Evolutionary conservation across 2,888 invertebrate genomes (phyloP).

Genomic region (Pteria penguin): DNA sequence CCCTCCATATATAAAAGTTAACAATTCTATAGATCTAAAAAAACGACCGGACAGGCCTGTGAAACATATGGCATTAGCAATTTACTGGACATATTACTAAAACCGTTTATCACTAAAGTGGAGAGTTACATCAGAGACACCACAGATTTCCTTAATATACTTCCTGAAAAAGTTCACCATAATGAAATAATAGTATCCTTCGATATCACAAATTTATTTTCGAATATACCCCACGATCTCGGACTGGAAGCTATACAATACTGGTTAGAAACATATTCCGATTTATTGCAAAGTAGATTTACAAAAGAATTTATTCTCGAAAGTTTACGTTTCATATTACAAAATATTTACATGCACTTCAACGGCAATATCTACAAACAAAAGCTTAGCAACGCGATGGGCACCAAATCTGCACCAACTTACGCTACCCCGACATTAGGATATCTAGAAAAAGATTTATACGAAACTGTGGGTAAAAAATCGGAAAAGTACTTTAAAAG

Average conservation of each 20-base stretch:
- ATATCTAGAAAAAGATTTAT: constrained; percentile 22
- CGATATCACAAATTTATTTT: constrained; percentile 31
- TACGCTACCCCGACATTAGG: constrained; percentile 38
- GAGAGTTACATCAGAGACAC: constrained; percentile 24
- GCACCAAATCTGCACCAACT: constrained; percentile 36
- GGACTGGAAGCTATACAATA: constrained; percentile 26
- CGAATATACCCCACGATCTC: constrained; percentile 33
- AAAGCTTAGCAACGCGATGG: constrained; percentile 43
- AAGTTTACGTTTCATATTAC: constrained; percentile 26
- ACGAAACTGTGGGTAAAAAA: background rate
- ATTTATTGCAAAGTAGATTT: background rate
- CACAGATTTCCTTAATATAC: constrained; percentile 25
- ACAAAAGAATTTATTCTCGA: constrained; percentile 28
- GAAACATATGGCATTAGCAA: background rate
- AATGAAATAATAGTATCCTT: constrained; percentile 17
- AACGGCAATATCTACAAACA: constrained; percentile 28
- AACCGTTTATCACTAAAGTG: background rate
- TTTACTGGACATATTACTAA: background rate
- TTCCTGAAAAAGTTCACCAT: background rate
- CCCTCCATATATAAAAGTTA: no score
- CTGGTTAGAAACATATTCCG: constrained; percentile 25
- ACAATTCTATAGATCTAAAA: no score
- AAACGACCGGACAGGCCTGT: constrained; percentile 13
- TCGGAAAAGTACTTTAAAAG: constrained; percentile 1
- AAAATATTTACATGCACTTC: constrained; percentile 36